Percentiles rank a stretch among this genome's conserved stretches.
These are phyloP conservation scores for Pan troglodytes DNA, from an alignment of 2,113 vertebrate genomes.

Conservation along the genomic window NHGRI_mPanTro3-v2.1_pri NC_072410.2:100523501-100524000, in stretches of 20 bases:
- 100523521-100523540: too few relatives aligned
- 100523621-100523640: not conserved
- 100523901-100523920: slow-evolving; percentile 61
- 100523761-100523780: slow-evolving; percentile 61
- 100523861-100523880: slow-evolving; percentile 64
- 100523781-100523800: slow-evolving; percentile 67
- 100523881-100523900: slow-evolving; percentile 50
- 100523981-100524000: not conserved
- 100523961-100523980: not conserved
- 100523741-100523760: slow-evolving; percentile 66
- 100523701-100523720: not conserved
- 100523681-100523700: not conserved
- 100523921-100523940: slow-evolving; percentile 47
- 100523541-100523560: too few relatives aligned
- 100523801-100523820: slow-evolving; percentile 73
- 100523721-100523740: slow-evolving; percentile 19
- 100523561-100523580: too few relatives aligned
- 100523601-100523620: not conserved
- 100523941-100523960: slow-evolving; percentile 29
- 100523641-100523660: not conserved
- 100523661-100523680: not conserved
- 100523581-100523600: too few relatives aligned
- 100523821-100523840: slow-evolving; percentile 68
- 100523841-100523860: slow-evolving; percentile 67
- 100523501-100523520: too few relatives aligned